Conservation (phyloP, 2,113 vertebrate genomes). For the Chaetops frenatus region DNA sequence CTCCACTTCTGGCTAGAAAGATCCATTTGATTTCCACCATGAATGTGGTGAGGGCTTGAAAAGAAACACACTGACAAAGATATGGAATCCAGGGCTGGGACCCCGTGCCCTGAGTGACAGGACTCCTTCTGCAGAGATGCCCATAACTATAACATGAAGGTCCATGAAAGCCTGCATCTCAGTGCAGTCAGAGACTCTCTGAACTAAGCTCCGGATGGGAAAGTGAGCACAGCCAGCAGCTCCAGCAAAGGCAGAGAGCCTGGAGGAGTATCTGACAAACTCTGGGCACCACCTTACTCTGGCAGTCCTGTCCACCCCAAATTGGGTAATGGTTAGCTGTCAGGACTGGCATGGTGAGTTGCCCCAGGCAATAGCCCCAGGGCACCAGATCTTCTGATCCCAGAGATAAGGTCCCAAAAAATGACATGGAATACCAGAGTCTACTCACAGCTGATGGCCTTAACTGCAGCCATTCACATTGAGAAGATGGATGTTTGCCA, state of each 20-base stretch:
- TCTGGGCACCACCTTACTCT: not conserved
- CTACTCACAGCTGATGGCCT: not conserved
- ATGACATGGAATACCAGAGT: not conserved
- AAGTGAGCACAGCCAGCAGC: not conserved
- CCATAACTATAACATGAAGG: not conserved
- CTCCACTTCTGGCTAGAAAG: not conserved
- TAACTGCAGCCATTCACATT: not conserved
- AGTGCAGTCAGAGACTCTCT: not conserved
- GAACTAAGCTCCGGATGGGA: rapidly evolving
- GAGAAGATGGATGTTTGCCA: not conserved
- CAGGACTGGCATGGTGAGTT: not conserved
- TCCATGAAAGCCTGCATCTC: no score
- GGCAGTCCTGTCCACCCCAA: not conserved
- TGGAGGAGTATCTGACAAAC: not conserved
- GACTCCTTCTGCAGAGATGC: not conserved
- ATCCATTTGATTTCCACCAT: not conserved
- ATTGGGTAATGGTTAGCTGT: not conserved
- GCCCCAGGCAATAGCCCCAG: not conserved
- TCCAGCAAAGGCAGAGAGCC: not conserved
- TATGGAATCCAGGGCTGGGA: not conserved
- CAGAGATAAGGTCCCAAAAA: not conserved
- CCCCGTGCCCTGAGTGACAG: not conserved
- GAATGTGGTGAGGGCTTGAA: rapidly evolving
- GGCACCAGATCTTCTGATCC: not conserved
- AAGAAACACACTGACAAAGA: not conserved